phyloP scores from a whole-genome alignment of 64 coral and sea anemone species.

The Pachyseris speciosa region DNA sequence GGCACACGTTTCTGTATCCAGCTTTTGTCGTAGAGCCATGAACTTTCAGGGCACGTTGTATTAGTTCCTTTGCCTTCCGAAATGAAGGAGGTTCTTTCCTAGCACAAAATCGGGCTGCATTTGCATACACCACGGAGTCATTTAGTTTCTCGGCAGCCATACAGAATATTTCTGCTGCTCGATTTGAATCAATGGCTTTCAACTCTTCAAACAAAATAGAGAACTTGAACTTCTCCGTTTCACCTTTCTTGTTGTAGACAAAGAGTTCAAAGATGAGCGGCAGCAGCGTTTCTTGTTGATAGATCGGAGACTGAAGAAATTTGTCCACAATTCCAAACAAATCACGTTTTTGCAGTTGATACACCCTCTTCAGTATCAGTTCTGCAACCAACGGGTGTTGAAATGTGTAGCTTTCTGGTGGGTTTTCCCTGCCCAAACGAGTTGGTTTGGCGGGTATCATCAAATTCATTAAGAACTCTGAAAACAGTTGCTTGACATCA shows the following conservation, averaged over 20 bases:
- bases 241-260: conserved; percentile 38
- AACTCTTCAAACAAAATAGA: conserved; percentile 61
- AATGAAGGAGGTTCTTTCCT: conserved; percentile 52
- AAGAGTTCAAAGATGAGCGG: conserved; percentile 36
- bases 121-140: background rate
- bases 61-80: conserved; percentile 39
- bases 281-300: conserved; percentile 4
- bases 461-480: conserved; percentile 67
- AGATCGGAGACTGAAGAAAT: conserved; percentile 56
- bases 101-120: conserved; percentile 70
- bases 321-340: conserved; percentile 24
- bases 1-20: conserved; percentile 6
- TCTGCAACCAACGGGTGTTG: conserved; percentile 79
- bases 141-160: conserved; percentile 32
- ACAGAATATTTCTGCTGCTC: conserved; percentile 34
- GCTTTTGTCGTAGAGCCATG: background rate
- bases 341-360: conserved; percentile 20
- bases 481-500: conserved; percentile 45
- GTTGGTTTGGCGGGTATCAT: conserved; percentile 62
- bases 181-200: background rate
- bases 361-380: conserved; percentile 53
- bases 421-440: background rate
- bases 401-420: conserved; percentile 53
- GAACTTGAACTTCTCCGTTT: conserved; percentile 34
- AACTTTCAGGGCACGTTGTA: conserved; percentile 25